Conservation (phyloP, 2,797 vertebrate species). For the Melanotaenia parkinsoni region DNA sequence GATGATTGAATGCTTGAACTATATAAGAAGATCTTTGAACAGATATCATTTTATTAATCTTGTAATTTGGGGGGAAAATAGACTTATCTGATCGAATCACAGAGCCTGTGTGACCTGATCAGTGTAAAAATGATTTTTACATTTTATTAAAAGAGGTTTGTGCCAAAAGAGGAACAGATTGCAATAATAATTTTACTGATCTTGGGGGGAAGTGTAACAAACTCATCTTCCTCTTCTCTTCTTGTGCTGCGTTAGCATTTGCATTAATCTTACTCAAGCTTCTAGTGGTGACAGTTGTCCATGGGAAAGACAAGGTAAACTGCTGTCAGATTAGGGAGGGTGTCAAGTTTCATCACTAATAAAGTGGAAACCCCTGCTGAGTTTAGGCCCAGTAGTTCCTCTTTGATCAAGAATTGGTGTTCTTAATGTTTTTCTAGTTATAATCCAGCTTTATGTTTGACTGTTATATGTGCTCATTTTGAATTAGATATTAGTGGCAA, state of each 20-base stretch:
- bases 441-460: background rate
- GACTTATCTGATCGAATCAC: background rate
- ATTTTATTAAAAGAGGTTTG: background rate
- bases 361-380: slow-evolving; percentile 9
- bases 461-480: background rate
- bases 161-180: background rate
- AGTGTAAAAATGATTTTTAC: background rate
- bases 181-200: background rate
- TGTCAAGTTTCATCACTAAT: background rate
- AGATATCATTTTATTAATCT: too few species aligned
- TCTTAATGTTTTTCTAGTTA: background rate
- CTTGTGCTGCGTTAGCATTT: background rate
- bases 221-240: background rate
- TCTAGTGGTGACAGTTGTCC: background rate
- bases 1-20: background rate
- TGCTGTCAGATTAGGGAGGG: slow-evolving; percentile 7
- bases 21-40: background rate
- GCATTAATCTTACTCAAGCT: slow-evolving; percentile 8
- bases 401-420: background rate
- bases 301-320: background rate
- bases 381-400: background rate
- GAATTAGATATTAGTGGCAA: background rate
- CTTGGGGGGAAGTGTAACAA: background rate
- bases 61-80: too few species aligned
- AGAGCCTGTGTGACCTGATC: background rate